phyloP scores from a whole-genome alignment of 2,888 invertebrate species.

The Amphiduros pacificus region DNA sequence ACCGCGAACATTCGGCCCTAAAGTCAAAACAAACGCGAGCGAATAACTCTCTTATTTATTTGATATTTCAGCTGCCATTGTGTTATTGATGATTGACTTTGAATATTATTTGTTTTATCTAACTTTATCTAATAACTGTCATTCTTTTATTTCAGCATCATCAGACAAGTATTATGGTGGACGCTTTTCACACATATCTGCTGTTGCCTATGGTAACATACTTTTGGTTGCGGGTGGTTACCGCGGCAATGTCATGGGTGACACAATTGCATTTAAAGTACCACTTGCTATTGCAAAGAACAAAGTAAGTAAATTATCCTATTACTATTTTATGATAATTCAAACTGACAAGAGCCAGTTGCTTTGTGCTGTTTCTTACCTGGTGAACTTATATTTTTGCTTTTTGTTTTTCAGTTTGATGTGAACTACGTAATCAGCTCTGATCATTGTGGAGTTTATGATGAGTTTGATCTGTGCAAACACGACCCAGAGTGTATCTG shows the following conservation, averaged over 20 bases:
- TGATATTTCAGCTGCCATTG: too few relatives aligned
- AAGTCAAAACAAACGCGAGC: too few relatives aligned
- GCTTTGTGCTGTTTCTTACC: neutral
- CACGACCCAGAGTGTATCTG: slow-evolving; percentile 93
- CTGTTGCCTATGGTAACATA: slow-evolving; percentile 80
- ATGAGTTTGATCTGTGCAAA: slow-evolving; percentile 68
- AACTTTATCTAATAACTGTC: too few relatives aligned
- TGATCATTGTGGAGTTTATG: slow-evolving; percentile 67
- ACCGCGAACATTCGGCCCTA: too few relatives aligned
- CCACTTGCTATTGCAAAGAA: slow-evolving; percentile 65
- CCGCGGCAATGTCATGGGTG: slow-evolving; percentile 84
- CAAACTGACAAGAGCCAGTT: too few relatives aligned
- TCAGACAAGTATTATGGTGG: too few relatives aligned
- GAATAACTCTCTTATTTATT: too few relatives aligned
- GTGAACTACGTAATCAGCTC: neutral
- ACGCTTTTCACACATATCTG: slow-evolving; percentile 81
- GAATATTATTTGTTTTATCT: too few relatives aligned
- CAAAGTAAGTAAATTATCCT: slow-evolving; percentile 15
- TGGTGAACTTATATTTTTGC: too few relatives aligned
- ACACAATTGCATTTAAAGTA: slow-evolving; percentile 82
- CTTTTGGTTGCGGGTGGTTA: slow-evolving; percentile 86
- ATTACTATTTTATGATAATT: neutral
- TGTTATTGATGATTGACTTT: too few relatives aligned
- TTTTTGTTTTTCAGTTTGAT: slow-evolving; percentile 22
- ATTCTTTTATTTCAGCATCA: too few relatives aligned